Base-by-base conservation (phyloP, 2,888 invertebrate species). In the Spicauda simplicius region DNA sequence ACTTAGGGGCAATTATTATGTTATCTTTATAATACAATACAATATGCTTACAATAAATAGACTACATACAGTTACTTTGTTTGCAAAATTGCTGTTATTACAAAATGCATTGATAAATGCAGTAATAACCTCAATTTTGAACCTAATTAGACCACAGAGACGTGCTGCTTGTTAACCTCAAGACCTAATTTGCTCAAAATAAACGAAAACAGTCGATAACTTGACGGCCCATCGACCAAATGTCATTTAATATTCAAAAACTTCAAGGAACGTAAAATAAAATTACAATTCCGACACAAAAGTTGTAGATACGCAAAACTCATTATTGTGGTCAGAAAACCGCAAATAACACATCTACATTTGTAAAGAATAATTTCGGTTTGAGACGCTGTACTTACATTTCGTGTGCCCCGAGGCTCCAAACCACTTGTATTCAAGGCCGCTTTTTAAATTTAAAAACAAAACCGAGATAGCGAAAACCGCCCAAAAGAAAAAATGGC, bases 361-460 rank as follows among this genome's bases (percentile, higher is more conserved):
- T 71, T 73, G 66, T 71, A 69, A 71, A 70, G 69, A 71, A 78
- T 74, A 76, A 79, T 71, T 74, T 74, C 75, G 80, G 77, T 76
- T 73, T 72, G 59, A 75, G 66, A 70, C 72, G 67, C 70, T 70
- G 72, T 69, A 73, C 76, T 74, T 70, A 76, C 76, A 78, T 81
- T 70, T 77, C 70, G 82, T 69, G 54, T 57, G 59, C 67, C 84
- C 81, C 70, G 76, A 72, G 81, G 82, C 78, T 74, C 73, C 74
- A 73, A 74, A 75, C 78, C 88, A 87, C 84, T 89, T 89, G 88
- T 81, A 62, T 62, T 56, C 86, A 89, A 90, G 90, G 91, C 75
- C 85, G 76, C 71, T 76, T 83, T 80, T 73, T 73, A 78, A 77
- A 80, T 77, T 75, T 76, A 79, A 81, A 77, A 77, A 77, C 78